Evolutionary conservation across 1,140 invertebrate species (phyloP), one percentile per base, ranked within the genome.

Genomic region (Idris sp.): DNA sequence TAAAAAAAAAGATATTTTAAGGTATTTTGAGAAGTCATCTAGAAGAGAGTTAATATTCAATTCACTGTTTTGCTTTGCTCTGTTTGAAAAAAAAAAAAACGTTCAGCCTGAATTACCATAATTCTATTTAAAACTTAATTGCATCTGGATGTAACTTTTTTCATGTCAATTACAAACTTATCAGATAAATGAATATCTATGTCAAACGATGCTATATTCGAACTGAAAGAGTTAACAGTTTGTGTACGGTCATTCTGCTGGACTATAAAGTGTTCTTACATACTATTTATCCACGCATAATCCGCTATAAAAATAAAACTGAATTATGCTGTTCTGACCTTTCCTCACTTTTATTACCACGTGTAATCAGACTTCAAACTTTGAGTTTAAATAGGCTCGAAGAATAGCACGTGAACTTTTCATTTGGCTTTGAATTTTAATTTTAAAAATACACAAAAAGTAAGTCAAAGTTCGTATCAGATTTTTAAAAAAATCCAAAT

Each of bases 241-340:
- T 18, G 35, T 18, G 35, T 18, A 38, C 35, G n/a, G 14, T 38
- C 35, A 15, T 18, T 15, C 15, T 8, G 35, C 14, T 8, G 14
- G 33, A 35, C 18, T 22, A 46, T 30, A 46, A 46, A 46, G 14
- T n/a, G 8, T 28, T 31, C 38, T 31, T 43, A 14, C 4, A 1
- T 14, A 15, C 8, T 30, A 61, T 40, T 61, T 41, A 61, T 40
- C 16, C 15, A 61, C 35, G 44, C 58, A 41, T 48, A 61, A 49
- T 62, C 44, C 25, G 44, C 58, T 28, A 59, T 59, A 35, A 61
- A 46, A 62, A 49, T 62, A 62, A 62, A 62, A 49, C 58, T 22
- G 15, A 11, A 49, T 31, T 62, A 49, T 31, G 49, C 30, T 25
- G 26, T 16, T 16, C 4, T 41, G 35, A 62, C 58, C 58, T 62